Conservation (phyloP, 2,797 vertebrate species). For the Spatula versicolor region DNA sequence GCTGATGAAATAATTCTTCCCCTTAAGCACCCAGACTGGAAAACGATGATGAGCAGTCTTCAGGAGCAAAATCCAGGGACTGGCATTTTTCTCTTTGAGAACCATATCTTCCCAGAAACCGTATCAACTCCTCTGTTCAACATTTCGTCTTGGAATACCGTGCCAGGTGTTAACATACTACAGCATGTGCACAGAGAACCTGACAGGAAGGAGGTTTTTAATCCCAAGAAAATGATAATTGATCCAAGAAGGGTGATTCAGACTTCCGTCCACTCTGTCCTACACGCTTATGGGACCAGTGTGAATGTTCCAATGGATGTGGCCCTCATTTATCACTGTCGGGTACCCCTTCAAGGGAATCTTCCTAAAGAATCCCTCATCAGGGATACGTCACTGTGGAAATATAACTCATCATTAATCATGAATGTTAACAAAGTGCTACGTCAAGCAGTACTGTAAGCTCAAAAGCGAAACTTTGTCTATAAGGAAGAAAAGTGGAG, state of each 20-base stretch:
- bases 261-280: slow-evolving; percentile 70
- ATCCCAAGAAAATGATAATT: slow-evolving; percentile 68
- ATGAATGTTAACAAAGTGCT: slow-evolving; percentile 65
- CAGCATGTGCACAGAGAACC: slow-evolving; percentile 65
- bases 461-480: neutral
- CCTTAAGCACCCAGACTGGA: slow-evolving; percentile 69
- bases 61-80: slow-evolving; percentile 57
- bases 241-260: slow-evolving; percentile 68
- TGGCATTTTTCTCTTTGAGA: slow-evolving; percentile 78
- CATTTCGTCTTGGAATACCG: slow-evolving; percentile 38
- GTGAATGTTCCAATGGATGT: slow-evolving; percentile 32
- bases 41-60: slow-evolving; percentile 71
- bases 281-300: neutral
- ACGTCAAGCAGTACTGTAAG: neutral
- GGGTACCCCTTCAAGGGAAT: slow-evolving; percentile 28
- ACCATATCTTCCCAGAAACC: slow-evolving; percentile 78
- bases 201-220: neutral
- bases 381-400: slow-evolving; percentile 58
- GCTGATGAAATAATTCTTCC: slow-evolving; percentile 81
- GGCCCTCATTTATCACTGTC: slow-evolving; percentile 64
- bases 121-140: slow-evolving; percentile 64
- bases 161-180: slow-evolving; percentile 69
- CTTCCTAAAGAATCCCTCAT: slow-evolving; percentile 56
- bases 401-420: slow-evolving; percentile 53
- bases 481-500: neutral